A percentile compares a stretch with the other conserved stretches of the same genome.
phyloP scores from a whole-genome alignment of 2,888 invertebrate species.

The Chymomyza procnemis region DNA sequence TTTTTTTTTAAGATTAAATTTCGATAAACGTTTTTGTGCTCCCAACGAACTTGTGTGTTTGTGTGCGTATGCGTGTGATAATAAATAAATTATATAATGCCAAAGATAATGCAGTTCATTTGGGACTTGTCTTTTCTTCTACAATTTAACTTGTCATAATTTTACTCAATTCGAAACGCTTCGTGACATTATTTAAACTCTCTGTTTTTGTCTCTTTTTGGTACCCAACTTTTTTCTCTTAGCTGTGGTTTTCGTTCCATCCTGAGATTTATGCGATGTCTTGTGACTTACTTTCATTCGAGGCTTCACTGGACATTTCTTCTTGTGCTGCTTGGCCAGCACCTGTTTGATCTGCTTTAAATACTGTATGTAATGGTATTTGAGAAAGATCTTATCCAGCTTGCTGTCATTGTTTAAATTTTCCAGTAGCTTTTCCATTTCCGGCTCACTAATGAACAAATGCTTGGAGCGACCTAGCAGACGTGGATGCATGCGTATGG shows the following conservation, averaged over 20 bases:
- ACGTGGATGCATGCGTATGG: conserved; percentile 23
- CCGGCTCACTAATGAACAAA: conserved; percentile 7
- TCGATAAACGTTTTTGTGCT: background rate
- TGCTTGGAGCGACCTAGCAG: background rate
- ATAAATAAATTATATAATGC: background rate
- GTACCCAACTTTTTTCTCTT: background rate
- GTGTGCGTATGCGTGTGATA: background rate
- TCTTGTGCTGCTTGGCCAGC: conserved; percentile 41
- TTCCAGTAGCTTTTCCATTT: conserved; percentile 57
- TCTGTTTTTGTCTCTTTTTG: background rate
- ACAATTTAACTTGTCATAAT: background rate
- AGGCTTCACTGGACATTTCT: conserved; percentile 8
- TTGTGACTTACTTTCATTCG: conserved; percentile 5
- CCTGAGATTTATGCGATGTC: conserved; percentile 12
- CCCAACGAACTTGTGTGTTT: background rate
- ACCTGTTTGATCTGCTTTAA: conserved; percentile 51
- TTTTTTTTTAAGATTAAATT: background rate
- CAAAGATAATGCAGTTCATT: conserved; percentile 2
- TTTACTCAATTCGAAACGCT: conserved; percentile 9
- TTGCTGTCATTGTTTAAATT: conserved; percentile 46
- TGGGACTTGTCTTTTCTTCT: background rate
- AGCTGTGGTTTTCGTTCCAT: background rate
- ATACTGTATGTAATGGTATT: conserved; percentile 55
- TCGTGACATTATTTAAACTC: background rate
- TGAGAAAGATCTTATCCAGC: conserved; percentile 62